Base-by-base conservation (phyloP, 2,797 vertebrate species). In the Acanthiza pusilla region DNA sequence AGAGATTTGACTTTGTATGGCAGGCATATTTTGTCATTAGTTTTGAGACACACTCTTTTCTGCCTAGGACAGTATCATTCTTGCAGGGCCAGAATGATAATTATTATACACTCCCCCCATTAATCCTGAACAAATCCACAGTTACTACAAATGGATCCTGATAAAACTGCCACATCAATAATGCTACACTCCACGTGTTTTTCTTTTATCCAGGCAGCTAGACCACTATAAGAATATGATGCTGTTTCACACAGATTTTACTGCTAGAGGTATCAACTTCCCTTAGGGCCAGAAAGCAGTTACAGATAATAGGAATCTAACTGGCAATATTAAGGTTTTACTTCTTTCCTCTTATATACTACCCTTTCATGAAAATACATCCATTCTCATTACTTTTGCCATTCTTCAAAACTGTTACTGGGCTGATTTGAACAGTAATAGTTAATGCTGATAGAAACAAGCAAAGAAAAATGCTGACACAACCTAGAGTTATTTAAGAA, bases 301-400 rank as follows among this genome's bases (percentile, higher is more conserved):
- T 94, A 85, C 42, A 93, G 91, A 86, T 95, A 96, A 93, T 79
- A 81, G 63, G 47, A 96, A 70, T 68, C 86, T 95, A 91, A 94
- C 83, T 26, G 63, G 47, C 68, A 85, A 67, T 85, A 94, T 91
- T 89, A 87, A 88, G 71, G 85, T 73, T 94, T 93, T 88, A 88
- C 83, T 88, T 88, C 79, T 90, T 85, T 61, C 55, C 53, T 62
- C 79, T 68, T 94, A 85, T 42, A 65, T 68, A 68, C 58, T 78
- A 66, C 21, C 74, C 43, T 85, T 83, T 75, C 77, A 75, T 77
- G 61, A 88, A 90, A 95, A 94, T 62, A 91, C 65, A 89, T 94
- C 91, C 42, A 34, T 85, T 94, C 78, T 57, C 72, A 93, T 91
- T 94, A 90, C 83, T 91, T 83, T 63, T 82, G 42, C 83, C 85